Evolutionary conservation across 1,140 invertebrate genomes (phyloP).

Genomic region (Listronotus oregonensis): DNA sequence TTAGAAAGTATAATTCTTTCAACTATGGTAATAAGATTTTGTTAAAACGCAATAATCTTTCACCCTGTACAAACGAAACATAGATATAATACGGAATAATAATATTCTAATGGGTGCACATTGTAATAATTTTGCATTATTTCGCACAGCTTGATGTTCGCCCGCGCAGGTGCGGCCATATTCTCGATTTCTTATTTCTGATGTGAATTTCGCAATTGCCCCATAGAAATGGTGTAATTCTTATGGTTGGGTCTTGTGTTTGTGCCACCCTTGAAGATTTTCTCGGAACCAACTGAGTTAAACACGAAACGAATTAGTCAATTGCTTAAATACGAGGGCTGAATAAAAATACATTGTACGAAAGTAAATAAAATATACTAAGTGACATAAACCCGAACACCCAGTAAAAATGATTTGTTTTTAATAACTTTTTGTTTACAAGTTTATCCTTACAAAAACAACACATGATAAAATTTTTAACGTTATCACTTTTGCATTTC

Average conservation of each 20-base stretch:
- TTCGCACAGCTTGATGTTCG: slow-evolving; percentile 42
- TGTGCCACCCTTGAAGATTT: slow-evolving; percentile 13
- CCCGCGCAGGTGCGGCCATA: slow-evolving; percentile 40
- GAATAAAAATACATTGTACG: no score
- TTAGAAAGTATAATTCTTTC: no score
- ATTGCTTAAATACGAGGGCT: background rate
- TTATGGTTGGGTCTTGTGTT: slow-evolving; percentile 5
- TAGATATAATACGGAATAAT: slow-evolving; percentile 18
- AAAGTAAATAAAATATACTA: no score
- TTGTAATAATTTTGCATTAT: slow-evolving; percentile 44
- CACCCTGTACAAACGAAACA: slow-evolving; percentile 7
- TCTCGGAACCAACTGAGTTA: slow-evolving; percentile 2
- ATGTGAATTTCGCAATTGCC: slow-evolving; percentile 22
- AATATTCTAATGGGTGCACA: slow-evolving; percentile 41
- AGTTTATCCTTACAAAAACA: no score
- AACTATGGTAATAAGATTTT: no score
- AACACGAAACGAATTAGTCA: slow-evolving; percentile 8
- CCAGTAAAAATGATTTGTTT: no score
- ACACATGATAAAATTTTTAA: no score
- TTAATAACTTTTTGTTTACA: no score
- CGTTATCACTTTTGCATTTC: no score
- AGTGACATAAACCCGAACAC: no score
- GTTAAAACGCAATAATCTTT: no score
- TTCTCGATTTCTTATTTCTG: slow-evolving; percentile 24
- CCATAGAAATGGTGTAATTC: slow-evolving; percentile 11